Evolutionary conservation across 37 sponge, comb jelly and placozoan genomes (phyloP).

Genomic region (Theonella swinhoei): DNA sequence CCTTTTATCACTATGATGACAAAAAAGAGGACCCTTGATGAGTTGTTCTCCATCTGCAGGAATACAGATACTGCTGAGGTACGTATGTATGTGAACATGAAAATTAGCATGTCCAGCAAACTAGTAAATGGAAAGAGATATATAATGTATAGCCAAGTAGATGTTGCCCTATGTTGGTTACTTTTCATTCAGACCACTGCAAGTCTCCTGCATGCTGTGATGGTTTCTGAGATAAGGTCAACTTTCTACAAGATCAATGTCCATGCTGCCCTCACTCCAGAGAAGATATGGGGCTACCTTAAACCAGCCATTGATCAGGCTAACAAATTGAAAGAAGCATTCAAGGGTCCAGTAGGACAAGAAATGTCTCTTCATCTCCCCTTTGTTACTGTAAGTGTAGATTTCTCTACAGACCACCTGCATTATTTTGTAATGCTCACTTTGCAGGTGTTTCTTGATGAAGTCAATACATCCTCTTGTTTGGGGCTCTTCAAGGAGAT

Average conservation of each 20-base stretch:
- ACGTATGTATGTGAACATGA: neutral
- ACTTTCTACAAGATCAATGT: constrained; percentile 83
- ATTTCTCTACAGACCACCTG: too few relatives aligned
- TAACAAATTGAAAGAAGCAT: constrained; percentile 15
- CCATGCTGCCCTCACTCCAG: constrained; percentile 80
- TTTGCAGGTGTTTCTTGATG: constrained; percentile 88
- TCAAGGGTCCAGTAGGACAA: neutral
- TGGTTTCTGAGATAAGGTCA: constrained; percentile 34
- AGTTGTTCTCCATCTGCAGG: constrained; percentile 21
- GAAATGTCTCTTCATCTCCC: constrained; percentile 5
- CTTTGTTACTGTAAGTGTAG: constrained; percentile 69
- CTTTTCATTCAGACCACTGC: constrained; percentile 45
- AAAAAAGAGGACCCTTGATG: neutral
- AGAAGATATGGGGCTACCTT: constrained; percentile 57
- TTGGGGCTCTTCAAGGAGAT: constrained; percentile 91
- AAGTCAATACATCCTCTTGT: constrained; percentile 90
- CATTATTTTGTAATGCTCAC: too few relatives aligned
- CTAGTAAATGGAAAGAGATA: too few relatives aligned
- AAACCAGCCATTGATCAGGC: constrained; percentile 54
- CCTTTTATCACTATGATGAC: constrained; percentile 21
- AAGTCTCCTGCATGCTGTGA: constrained; percentile 40
- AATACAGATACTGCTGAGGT: constrained; percentile 35
- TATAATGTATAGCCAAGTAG: too few relatives aligned
- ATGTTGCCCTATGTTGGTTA: too few relatives aligned
- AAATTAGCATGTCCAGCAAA: too few relatives aligned